Percentiles rank a stretch among this genome's conserved stretches.
phyloP scores from a whole-genome alignment of 2,113 vertebrate genomes.

The Dasypus novemcinctus region DNA sequence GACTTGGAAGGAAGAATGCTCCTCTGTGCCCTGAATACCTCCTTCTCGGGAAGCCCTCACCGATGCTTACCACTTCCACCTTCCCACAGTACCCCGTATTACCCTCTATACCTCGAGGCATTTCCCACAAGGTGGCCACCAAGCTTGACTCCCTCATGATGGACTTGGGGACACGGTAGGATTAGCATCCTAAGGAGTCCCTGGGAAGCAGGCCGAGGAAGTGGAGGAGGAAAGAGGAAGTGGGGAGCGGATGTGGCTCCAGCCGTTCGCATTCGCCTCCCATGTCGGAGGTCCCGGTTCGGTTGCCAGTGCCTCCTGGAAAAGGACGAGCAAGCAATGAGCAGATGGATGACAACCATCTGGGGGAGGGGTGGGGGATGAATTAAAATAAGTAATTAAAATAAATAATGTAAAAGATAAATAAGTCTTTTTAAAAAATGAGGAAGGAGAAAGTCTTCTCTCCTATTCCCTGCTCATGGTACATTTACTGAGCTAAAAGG shows the following conservation, averaged over 20 bases:
- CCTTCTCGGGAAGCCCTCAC: background rate
- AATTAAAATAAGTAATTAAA: no score
- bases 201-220: background rate
- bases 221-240: background rate
- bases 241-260: no score
- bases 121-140: background rate
- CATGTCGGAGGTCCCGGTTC: no score
- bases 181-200: background rate
- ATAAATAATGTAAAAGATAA: no score
- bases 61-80: background rate
- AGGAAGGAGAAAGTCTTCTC: background rate
- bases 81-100: background rate
- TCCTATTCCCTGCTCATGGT: background rate
- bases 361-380: no score
- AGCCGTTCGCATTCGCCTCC: no score
- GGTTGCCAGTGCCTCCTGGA: no score
- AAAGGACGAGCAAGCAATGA: no score
- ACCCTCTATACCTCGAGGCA: background rate
- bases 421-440: no score
- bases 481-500: background rate
- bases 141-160: background rate
- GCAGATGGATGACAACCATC: no score
- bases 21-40: background rate
- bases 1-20: background rate
- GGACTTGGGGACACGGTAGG: background rate